These are phyloP conservation scores for Argynnis bischoffii DNA, from an alignment of 2,888 invertebrate genomes.

Conservation along the genomic window DNA sequence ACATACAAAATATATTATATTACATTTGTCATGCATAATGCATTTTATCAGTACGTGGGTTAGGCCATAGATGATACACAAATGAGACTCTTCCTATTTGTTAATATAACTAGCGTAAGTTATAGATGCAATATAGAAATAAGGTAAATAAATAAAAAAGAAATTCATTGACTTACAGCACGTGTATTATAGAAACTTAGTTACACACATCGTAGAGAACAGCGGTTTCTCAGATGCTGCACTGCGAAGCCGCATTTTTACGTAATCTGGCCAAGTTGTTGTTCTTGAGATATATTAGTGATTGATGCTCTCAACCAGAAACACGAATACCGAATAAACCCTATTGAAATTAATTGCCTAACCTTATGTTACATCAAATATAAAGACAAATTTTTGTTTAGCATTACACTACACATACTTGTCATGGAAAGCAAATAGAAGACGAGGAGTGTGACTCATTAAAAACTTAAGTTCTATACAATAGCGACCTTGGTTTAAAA, in stretches of 20 bases:
- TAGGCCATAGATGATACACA: slow-evolving; percentile 17
- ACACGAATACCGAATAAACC: too few species aligned
- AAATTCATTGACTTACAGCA: neutral
- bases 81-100: slow-evolving; percentile 10
- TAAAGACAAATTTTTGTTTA: neutral
- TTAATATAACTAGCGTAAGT: slow-evolving; percentile 8
- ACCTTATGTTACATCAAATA: neutral
- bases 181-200: neutral
- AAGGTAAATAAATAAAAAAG: neutral
- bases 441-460: slow-evolving; percentile 15
- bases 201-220: neutral
- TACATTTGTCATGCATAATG: slow-evolving; percentile 13
- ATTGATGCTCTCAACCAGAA: neutral
- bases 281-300: slow-evolving; percentile 2
- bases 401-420: neutral
- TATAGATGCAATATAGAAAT: neutral
- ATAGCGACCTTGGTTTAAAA: slow-evolving; percentile 32
- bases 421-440: slow-evolving; percentile 2
- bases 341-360: too few species aligned
- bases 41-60: slow-evolving; percentile 13
- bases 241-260: slow-evolving; percentile 30
- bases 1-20: neutral
- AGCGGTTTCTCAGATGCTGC: slow-evolving; percentile 23
- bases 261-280: slow-evolving; percentile 20
- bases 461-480: slow-evolving; percentile 12